Evolutionary conservation across 1,140 invertebrate species (phyloP).

Genomic region (Rhopalosiphum maidis): DNA sequence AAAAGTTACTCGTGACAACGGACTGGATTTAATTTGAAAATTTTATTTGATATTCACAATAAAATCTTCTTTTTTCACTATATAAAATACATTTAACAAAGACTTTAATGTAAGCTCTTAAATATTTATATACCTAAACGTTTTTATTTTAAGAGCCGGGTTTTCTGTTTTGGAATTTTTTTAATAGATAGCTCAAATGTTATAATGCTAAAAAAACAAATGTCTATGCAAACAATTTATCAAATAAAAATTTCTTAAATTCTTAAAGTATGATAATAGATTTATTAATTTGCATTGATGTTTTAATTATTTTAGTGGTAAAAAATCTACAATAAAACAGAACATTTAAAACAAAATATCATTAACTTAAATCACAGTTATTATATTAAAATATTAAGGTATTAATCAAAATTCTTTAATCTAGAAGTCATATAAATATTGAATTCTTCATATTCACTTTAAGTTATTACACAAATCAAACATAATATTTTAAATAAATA

Average conservation of each 20-base stretch:
- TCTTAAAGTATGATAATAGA: not conserved
- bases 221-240: not conserved
- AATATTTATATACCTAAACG: not conserved
- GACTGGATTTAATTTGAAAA: slow-evolving; percentile 22
- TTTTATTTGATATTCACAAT: not conserved
- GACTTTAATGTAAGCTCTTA: not conserved
- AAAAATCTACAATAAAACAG: no score
- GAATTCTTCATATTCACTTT: no score
- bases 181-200: not conserved
- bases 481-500: not conserved
- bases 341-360: no score
- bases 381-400: no score
- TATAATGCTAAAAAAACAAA: not conserved
- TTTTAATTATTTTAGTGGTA: not conserved
- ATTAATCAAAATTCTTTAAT: no score
- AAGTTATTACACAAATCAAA: not conserved
- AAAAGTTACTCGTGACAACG: not conserved
- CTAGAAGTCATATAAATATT: not conserved
- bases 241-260: not conserved
- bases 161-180: not conserved
- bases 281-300: not conserved
- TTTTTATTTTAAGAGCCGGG: not conserved
- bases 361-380: no score
- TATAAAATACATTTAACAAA: not conserved
- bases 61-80: not conserved